Evolutionary conservation across 2,888 invertebrate species (phyloP).

Genomic region (Hipparchia sbordonii): DNA sequence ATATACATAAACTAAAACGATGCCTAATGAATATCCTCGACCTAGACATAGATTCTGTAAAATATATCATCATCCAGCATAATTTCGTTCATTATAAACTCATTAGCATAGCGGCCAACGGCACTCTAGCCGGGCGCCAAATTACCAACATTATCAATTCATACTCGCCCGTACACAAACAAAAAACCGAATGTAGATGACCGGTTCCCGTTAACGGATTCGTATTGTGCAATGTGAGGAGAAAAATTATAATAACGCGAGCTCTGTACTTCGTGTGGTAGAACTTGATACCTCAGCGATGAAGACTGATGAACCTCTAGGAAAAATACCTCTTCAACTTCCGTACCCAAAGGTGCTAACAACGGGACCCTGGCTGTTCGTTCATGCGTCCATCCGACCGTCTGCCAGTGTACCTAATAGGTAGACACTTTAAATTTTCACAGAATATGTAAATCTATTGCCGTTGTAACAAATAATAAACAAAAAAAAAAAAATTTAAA

Average conservation of each 20-base stretch:
- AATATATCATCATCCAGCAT: slow-evolving; percentile 78
- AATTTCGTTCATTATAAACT: slow-evolving; percentile 81
- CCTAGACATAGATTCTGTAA: slow-evolving; percentile 79
- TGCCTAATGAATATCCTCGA: slow-evolving; percentile 48
- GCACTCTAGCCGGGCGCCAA: slow-evolving; percentile 77
- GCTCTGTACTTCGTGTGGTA: slow-evolving; percentile 56
- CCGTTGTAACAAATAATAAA: too few relatives aligned
- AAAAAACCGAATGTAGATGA: slow-evolving; percentile 78
- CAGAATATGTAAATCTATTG: too few relatives aligned
- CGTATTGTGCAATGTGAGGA: slow-evolving; percentile 81
- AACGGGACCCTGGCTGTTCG: too few relatives aligned
- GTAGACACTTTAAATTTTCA: too few relatives aligned
- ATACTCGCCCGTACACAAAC: slow-evolving; percentile 77
- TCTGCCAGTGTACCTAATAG: too few relatives aligned
- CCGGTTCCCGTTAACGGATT: slow-evolving; percentile 81
- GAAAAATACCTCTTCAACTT: background rate
- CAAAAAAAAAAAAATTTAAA: too few relatives aligned
- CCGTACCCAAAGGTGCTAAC: background rate
- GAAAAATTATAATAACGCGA: slow-evolving; percentile 80
- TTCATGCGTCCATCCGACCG: too few relatives aligned
- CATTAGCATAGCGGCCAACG: slow-evolving; percentile 81
- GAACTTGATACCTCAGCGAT: background rate
- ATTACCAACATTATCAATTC: slow-evolving; percentile 83
- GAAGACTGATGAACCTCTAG: background rate
- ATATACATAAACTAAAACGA: too few relatives aligned